Conservation (phyloP, 2,797 vertebrate species). For the Geotrypetes seraphini region DNA sequence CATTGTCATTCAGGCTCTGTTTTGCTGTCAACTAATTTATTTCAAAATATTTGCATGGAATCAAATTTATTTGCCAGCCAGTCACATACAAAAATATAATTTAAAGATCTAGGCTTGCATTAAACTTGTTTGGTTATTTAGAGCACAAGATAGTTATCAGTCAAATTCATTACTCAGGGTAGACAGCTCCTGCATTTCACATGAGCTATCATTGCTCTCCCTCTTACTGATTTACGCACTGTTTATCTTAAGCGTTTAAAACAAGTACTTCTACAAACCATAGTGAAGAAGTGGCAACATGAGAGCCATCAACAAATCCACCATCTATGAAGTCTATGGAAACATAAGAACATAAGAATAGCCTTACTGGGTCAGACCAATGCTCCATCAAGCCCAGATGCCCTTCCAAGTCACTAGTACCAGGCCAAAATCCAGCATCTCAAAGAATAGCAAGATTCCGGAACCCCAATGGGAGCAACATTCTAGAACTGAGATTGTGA, state of each 20-base stretch:
- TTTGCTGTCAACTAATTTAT: conserved; percentile 10
- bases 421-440: no score
- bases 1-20: conserved; percentile 18
- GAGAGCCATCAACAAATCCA: conserved; percentile 5
- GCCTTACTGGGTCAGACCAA: no score
- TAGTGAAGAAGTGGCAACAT: conserved; percentile 9
- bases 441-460: no score
- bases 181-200: background rate
- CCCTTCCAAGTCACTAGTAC: no score
- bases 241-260: conserved; percentile 4
- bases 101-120: background rate
- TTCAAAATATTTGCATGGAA: conserved; percentile 31
- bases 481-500: no score
- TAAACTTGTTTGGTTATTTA: conserved; percentile 6
- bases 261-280: background rate
- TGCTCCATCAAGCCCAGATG: no score
- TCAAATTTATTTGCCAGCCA: conserved; percentile 15
- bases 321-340: conserved; percentile 1
- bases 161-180: conserved; percentile 1
- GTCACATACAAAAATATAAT: background rate
- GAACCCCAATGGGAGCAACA: no score
- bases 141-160: background rate
- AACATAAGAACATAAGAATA: no score
- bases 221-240: conserved; percentile 8
- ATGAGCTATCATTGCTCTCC: background rate